Conservation (phyloP, 2,113 vertebrate species). For the Calypte anna region DNA sequence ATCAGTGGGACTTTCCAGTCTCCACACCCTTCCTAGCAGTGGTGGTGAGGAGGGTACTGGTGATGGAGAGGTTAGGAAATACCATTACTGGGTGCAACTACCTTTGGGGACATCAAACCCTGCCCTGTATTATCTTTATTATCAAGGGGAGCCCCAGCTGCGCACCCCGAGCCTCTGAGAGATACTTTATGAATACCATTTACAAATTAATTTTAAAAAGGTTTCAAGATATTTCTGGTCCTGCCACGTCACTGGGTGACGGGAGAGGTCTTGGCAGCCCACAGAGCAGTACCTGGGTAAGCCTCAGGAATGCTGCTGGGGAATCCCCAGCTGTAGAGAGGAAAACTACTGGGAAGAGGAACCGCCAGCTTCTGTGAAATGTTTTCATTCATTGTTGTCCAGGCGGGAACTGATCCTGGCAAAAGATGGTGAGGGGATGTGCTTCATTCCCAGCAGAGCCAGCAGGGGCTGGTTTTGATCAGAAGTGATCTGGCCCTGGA, state of each 20-base stretch:
- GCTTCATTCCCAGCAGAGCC: conserved; percentile 48
- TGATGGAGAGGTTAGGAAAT: neutral
- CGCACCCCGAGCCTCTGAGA: neutral
- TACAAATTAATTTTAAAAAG: neutral
- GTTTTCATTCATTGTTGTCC: conserved; percentile 7
- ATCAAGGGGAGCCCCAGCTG: neutral
- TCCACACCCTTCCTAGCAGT: neutral
- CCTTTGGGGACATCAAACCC: neutral
- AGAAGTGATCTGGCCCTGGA: neutral
- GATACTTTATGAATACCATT: neutral
- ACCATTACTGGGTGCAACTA: neutral
- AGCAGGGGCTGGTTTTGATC: conserved; percentile 29
- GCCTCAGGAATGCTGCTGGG: neutral
- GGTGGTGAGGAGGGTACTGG: neutral
- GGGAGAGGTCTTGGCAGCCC: neutral
- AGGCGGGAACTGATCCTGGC: neutral
- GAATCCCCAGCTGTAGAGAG: neutral
- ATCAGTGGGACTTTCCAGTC: neutral
- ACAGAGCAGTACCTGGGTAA: neutral
- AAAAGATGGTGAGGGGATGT: neutral
- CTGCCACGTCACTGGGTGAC: neutral
- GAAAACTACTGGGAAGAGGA: conserved; percentile 28
- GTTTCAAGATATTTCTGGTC: neutral
- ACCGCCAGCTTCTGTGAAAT: conserved; percentile 19
- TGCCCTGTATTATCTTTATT: neutral